Evolutionary conservation across 2,113 vertebrate genomes (phyloP).

Genomic region (Eulacestoma nigropectus): DNA sequence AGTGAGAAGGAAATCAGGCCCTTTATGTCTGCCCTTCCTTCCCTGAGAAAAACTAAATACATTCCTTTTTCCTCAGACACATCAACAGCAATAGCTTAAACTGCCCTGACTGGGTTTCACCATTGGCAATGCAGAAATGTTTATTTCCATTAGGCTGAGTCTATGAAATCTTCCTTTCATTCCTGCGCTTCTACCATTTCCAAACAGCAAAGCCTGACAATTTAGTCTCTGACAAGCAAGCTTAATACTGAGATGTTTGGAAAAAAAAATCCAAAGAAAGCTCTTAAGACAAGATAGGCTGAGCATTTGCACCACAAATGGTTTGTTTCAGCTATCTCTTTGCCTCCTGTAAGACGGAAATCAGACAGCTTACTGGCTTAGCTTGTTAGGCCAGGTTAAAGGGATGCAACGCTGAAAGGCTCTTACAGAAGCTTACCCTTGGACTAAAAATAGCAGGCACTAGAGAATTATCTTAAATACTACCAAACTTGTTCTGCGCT

Average conservation of each 20-base stretch:
- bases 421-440: constrained; percentile 90
- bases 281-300: constrained; percentile 70
- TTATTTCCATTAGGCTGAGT: constrained; percentile 63
- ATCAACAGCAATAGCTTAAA: constrained; percentile 43
- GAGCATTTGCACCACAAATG: constrained; percentile 64
- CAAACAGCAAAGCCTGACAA: constrained; percentile 67
- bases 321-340: constrained; percentile 76
- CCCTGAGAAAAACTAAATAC: neutral
- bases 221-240: constrained; percentile 66
- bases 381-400: constrained; percentile 91
- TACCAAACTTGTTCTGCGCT: constrained; percentile 78
- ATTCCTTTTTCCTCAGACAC: constrained; percentile 9
- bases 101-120: constrained; percentile 38
- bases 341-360: constrained; percentile 70
- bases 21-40: neutral
- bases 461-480: constrained; percentile 84
- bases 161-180: constrained; percentile 66
- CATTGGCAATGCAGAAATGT: constrained; percentile 34
- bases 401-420: constrained; percentile 83
- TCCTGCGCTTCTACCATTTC: constrained; percentile 48
- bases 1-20: neutral
- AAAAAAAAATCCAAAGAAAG: constrained; percentile 58
- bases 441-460: constrained; percentile 90
- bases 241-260: constrained; percentile 51
- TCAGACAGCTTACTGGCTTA: constrained; percentile 93